These are phyloP conservation scores for Bombus polaris DNA, from an alignment of 1,140 invertebrate genomes.

Conservation along the genomic window DNA sequence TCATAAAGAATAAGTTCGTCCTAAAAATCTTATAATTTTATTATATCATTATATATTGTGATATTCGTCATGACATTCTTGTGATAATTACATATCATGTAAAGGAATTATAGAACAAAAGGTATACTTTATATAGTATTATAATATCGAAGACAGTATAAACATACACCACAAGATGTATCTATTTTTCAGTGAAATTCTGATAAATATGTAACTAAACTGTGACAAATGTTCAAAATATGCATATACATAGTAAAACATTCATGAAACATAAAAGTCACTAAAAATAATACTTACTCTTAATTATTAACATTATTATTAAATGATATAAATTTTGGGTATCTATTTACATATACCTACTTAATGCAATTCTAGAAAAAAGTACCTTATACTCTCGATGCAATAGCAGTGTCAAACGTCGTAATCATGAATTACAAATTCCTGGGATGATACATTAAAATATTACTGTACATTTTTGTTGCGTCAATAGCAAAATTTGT, in stretches of 20 bases:
- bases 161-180: neutral
- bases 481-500: slow-evolving; percentile 6
- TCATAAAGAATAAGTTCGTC: neutral
- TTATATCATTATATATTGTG: slow-evolving; percentile 14
- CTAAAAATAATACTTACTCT: slow-evolving; percentile 18
- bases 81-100: slow-evolving; percentile 14
- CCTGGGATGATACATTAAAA: slow-evolving; percentile 41
- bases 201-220: neutral
- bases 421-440: slow-evolving; percentile 45
- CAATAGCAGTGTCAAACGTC: slow-evolving; percentile 37
- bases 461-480: slow-evolving; percentile 34
- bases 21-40: slow-evolving; percentile 4
- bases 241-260: neutral
- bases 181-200: slow-evolving; percentile 17
- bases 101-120: slow-evolving; percentile 11
- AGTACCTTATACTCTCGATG: slow-evolving; percentile 30
- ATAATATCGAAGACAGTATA: slow-evolving; percentile 4
- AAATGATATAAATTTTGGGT: slow-evolving; percentile 20
- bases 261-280: slow-evolving; percentile 6
- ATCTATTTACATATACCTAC: slow-evolving; percentile 27
- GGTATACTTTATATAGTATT: neutral
- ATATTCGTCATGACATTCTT: slow-evolving; percentile 32
- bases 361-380: slow-evolving; percentile 37
- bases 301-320: slow-evolving; percentile 12
- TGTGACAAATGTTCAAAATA: neutral